Base-by-base conservation (phyloP, 2,888 invertebrate genomes). In the Drosophila ustulata region DNA sequence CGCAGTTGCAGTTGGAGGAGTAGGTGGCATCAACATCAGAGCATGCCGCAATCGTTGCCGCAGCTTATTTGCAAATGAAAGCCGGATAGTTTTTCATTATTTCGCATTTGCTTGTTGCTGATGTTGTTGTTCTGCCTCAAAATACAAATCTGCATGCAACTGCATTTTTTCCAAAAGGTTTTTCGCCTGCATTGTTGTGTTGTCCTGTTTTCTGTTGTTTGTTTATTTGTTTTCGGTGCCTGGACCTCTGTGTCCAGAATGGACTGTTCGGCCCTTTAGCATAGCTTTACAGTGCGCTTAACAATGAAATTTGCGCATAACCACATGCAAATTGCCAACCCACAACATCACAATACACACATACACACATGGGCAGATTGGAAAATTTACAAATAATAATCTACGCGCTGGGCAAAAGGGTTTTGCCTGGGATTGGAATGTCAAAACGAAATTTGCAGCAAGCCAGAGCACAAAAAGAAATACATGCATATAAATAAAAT, bases 261-360 rank as follows among this genome's bases (percentile, higher is more conserved):
- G 52, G 61, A 47, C 51, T 37, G 66, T 45, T 25, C 46, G 68
- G 70, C 68, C 58, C 71, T 76, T 43, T 76, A 66, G 84, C 80
- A 81, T 47, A 65, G 73, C 69, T 71, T 76, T 80, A 58, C 69
- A 69, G 66, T 70, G 78, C 82, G 88, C 87, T 84, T 85, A 87
- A 82, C 85, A 87, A 87, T 85, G 76, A 85, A 85, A 85, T 85
- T 87, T 87, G 80, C 87, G 87, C 85, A 80, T 87, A 85, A 87
- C 85, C 82, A 87, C 87, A 87, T 84, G 87, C 82, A 84, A 84
- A 87, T 84, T 84, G 87, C 83, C 77, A 87, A 84, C 78, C 86
- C 83, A 75, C 84, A 84, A 65, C 68, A 68, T 49, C 52, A 58
- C 70, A 71, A 61, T 66, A 59, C 57, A 62, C 62, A 52, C 46